phyloP scores from a whole-genome alignment of 1,140 invertebrate species.

The Elymnias hypermnestra region DNA sequence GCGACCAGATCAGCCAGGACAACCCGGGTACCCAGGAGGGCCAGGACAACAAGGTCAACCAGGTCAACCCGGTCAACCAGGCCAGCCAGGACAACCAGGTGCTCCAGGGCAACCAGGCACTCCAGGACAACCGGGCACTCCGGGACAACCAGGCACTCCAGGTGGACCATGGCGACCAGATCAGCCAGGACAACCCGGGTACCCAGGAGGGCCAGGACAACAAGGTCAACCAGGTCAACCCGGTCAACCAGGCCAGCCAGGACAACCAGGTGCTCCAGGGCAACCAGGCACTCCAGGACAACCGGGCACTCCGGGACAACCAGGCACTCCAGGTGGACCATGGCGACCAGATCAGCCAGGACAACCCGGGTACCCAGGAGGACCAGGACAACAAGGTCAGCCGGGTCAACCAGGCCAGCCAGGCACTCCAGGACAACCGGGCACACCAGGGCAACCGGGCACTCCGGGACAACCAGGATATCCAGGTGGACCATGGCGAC shows the following conservation, averaged over 20 bases:
- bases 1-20: no score
- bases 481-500: slow-evolving; percentile 13
- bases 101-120: no score
- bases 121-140: background rate
- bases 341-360: background rate
- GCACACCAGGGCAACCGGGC: background rate
- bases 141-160: background rate
- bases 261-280: background rate
- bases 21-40: slow-evolving; percentile 10
- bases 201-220: background rate
- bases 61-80: background rate
- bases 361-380: background rate
- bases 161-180: background rate
- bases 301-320: no score
- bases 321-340: background rate
- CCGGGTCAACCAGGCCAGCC: background rate
- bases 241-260: background rate
- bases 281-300: no score
- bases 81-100: background rate
- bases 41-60: background rate
- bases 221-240: background rate
- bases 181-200: background rate
- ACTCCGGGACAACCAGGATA: slow-evolving; percentile 11
- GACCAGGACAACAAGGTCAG: background rate
- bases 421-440: background rate